Evolutionary conservation across 2,113 vertebrate species (phyloP).

Genomic region (Talpa occidentalis): DNA sequence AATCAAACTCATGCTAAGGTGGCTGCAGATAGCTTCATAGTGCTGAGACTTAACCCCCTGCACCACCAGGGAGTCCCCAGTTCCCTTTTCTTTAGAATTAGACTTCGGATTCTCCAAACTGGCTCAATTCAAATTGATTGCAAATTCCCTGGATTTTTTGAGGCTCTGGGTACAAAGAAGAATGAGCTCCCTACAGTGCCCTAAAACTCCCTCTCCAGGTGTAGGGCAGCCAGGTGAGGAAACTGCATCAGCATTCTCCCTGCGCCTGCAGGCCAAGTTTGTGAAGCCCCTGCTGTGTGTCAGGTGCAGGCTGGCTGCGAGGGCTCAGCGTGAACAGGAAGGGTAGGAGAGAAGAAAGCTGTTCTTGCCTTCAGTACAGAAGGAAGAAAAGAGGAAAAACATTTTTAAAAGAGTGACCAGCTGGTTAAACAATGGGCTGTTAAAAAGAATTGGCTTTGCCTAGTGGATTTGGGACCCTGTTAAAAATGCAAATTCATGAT

Average conservation of each 20-base stretch:
- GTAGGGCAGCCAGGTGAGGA: background rate
- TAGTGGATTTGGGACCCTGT: no score
- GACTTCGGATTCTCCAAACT: background rate
- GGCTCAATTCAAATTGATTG: background rate
- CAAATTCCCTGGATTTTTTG: accelerated
- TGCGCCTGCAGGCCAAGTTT: accelerated
- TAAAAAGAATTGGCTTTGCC: background rate
- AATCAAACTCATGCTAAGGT: no score
- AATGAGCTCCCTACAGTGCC: no score
- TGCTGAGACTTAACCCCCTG: no score
- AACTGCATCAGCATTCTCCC: no score
- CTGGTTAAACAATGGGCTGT: background rate
- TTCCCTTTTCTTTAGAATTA: background rate
- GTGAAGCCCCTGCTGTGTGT: accelerated
- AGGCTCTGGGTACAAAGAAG: background rate
- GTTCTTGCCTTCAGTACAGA: background rate
- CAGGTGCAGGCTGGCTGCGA: background rate
- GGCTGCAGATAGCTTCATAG: no score
- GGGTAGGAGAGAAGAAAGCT: background rate
- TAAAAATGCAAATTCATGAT: background rate
- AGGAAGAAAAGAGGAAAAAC: background rate
- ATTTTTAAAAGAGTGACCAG: background rate
- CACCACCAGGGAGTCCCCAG: no score
- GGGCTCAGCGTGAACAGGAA: background rate
- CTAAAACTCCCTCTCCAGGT: background rate